phyloP scores from a whole-genome alignment of 2,888 invertebrate genomes.

The Watsonalla cultraria region DNA sequence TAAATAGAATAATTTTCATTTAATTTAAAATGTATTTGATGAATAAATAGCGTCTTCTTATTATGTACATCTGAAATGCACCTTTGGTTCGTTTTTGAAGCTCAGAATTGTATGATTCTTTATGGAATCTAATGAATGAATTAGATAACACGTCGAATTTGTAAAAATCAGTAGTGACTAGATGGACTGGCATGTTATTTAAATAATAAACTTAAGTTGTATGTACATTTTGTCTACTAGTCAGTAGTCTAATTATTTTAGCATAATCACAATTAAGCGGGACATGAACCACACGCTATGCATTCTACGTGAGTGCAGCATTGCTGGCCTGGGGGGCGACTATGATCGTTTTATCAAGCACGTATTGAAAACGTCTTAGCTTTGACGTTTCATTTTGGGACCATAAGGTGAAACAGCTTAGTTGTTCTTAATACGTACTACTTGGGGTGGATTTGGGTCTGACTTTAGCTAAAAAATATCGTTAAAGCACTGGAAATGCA shows the following conservation, averaged over 20 bases:
- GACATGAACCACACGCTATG: not conserved
- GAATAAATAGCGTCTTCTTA: not conserved
- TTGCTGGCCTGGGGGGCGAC: conserved; percentile 15
- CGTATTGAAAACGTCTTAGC: too few species aligned
- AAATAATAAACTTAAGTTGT: conserved; percentile 31
- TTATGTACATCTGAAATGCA: too few species aligned
- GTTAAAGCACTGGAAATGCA: too few species aligned
- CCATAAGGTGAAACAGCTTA: too few species aligned
- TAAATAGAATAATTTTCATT: not conserved
- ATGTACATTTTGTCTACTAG: conserved; percentile 59
- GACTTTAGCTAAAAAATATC: too few species aligned
- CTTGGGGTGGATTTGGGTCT: too few species aligned
- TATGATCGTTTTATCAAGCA: too few species aligned
- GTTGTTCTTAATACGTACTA: too few species aligned
- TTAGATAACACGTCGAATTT: not conserved
- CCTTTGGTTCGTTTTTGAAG: not conserved
- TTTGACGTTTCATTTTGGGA: too few species aligned
- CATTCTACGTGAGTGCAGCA: conserved; percentile 3
- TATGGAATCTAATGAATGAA: not conserved
- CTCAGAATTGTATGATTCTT: not conserved
- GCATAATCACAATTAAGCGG: conserved; percentile 19
- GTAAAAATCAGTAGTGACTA: not conserved
- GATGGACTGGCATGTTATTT: not conserved
- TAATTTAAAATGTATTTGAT: not conserved
- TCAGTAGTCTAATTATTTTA: conserved; percentile 56